Conservation (phyloP, 2,797 vertebrate genomes). For the Cuculus canorus region DNA sequence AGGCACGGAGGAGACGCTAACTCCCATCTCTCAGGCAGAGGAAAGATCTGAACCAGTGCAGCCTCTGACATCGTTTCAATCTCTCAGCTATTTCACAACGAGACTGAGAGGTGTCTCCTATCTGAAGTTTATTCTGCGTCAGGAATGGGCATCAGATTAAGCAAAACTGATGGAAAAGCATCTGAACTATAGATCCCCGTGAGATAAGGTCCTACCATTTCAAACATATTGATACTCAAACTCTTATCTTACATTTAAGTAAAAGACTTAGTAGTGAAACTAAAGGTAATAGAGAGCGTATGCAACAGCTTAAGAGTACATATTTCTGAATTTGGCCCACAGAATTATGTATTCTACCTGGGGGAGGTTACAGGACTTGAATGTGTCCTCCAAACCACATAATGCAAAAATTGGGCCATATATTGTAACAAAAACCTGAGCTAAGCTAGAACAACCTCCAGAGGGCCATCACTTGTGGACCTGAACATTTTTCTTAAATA, state of each 20-base stretch:
- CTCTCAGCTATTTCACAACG: background rate
- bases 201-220: background rate
- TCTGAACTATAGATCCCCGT: background rate
- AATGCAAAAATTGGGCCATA: rapidly evolving
- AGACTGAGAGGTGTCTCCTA: background rate
- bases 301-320: background rate
- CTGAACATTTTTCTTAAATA: background rate
- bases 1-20: too few species aligned
- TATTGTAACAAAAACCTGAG: background rate
- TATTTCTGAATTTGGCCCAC: background rate
- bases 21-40: background rate
- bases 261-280: background rate
- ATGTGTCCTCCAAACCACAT: background rate
- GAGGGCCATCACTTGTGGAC: background rate
- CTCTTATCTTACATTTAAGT: background rate
- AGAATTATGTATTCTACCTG: background rate
- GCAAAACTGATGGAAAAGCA: background rate
- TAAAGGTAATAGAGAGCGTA: rapidly evolving
- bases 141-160: background rate
- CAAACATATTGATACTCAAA: background rate
- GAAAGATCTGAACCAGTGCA: background rate
- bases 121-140: background rate
- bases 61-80: background rate
- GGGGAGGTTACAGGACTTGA: rapidly evolving
- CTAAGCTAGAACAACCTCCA: background rate